Percentiles rank a stretch among this genome's conserved stretches.
Conservation (phyloP, 1,140 invertebrate species). For the Reticulitermes speratus region DNA sequence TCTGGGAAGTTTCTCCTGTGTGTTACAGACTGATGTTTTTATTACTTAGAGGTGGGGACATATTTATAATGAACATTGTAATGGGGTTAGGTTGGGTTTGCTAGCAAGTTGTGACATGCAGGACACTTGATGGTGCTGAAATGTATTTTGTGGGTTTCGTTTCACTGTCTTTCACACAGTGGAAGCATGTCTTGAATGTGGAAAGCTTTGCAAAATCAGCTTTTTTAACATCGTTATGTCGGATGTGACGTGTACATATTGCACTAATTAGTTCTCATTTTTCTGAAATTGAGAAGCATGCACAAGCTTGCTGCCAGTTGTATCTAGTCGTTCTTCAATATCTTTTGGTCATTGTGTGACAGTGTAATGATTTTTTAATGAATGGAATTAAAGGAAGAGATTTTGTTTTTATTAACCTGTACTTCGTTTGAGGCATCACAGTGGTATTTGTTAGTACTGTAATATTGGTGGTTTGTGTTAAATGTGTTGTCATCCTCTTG, state of each 20-base stretch:
- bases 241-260: conserved; percentile 8
- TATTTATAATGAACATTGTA: background rate
- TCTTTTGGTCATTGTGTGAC: conserved; percentile 7
- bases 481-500: background rate
- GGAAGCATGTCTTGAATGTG: background rate
- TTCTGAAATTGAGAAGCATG: background rate
- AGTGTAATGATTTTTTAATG: conserved; percentile 17
- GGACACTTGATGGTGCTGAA: background rate
- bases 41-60: background rate
- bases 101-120: background rate
- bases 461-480: background rate
- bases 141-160: background rate
- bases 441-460: background rate
- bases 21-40: conserved; percentile 7
- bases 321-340: background rate
- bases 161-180: background rate
- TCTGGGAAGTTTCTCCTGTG: background rate
- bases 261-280: background rate
- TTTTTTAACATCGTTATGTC: background rate
- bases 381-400: conserved; percentile 2
- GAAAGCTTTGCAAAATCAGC: background rate
- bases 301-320: background rate
- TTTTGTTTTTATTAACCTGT: background rate
- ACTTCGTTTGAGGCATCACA: background rate
- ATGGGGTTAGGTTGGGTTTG: background rate